Base-by-base conservation (phyloP, 1,140 invertebrate species). In the Phthorimaea operculella region DNA sequence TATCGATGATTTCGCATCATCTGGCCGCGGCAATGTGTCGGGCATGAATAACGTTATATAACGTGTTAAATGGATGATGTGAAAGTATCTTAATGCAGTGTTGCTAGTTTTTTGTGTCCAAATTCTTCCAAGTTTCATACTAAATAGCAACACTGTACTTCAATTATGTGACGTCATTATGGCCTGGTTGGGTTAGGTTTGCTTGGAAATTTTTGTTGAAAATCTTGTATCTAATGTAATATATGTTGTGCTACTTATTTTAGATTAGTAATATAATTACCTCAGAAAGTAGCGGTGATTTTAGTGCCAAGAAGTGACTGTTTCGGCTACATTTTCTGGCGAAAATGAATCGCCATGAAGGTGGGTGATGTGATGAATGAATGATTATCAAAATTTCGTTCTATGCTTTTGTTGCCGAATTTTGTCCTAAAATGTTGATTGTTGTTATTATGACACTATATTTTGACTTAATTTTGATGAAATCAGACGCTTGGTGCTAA, bases 311-410 rank as follows among this genome's bases (percentile, higher is more conserved):
- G 72, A 74, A 77, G 72, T 71, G 68, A 72, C 74, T 74, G 66
- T 80, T 72, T 78, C 83, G 73, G 79, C 75, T 77, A 83, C 80
- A 82, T 82, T 83, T 82, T 85, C 79, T 82, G 87, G 85, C 87
- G 87, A 90, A 90, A 90, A 93, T 93, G 91, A 92, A 90, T 90
- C 90, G 90, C 88, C 91, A 93, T 91, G 91, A 93, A 90, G 91
- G 91, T 92, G 88, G 87, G 89, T 80, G 44, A 47, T 47, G 89
- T 80, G 44, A 47, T 47, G 44, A 47, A 47, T 47, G 44, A 85
- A 84, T 86, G 83, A 86, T 86, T 84, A 86, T 86, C 82, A 85
- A 84, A 84, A 83, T 79, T 85, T 85, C 21, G 76, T 83, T 74
- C 70, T 72, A 82, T 78, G 76, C 79, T 85, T 70, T 85, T 85